phyloP scores from a whole-genome alignment of 1,140 invertebrate genomes.

The Danaus melanippus region DNA sequence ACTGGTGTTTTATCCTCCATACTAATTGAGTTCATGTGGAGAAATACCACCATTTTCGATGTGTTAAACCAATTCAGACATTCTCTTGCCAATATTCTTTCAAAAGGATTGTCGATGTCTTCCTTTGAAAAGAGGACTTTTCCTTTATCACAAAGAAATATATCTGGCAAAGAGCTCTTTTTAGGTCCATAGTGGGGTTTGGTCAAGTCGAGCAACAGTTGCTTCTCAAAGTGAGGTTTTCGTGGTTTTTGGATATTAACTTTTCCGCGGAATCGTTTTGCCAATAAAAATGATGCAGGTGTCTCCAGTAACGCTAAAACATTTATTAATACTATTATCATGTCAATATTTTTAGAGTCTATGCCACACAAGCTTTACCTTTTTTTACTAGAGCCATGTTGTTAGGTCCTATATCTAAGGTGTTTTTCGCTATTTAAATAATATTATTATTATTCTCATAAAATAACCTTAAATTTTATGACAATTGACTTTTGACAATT shows the following conservation, averaged over 20 bases:
- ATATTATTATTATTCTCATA: no score
- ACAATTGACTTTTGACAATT: no score
- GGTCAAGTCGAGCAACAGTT: constrained; percentile 74
- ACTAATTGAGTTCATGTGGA: constrained; percentile 79
- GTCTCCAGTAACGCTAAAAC: constrained; percentile 60
- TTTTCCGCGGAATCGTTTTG: constrained; percentile 78
- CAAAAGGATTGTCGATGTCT: constrained; percentile 76
- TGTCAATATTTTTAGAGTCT: constrained; percentile 34
- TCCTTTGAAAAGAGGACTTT: constrained; percentile 20
- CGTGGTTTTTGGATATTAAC: constrained; percentile 83
- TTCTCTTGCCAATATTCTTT: constrained; percentile 79
- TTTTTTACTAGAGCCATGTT: constrained; percentile 16
- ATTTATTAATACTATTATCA: constrained; percentile 15
- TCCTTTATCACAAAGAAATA: constrained; percentile 36
- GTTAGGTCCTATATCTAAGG: not conserved
- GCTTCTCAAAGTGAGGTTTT: constrained; percentile 76
- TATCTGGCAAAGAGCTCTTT: constrained; percentile 51
- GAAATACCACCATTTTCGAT: constrained; percentile 79
- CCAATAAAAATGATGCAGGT: constrained; percentile 65
- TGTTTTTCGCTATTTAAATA: not conserved
- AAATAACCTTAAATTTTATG: no score
- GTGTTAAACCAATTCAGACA: constrained; percentile 78
- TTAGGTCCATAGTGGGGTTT: constrained; percentile 72
- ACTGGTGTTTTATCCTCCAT: constrained; percentile 75
- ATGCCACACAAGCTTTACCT: constrained; percentile 18